Evolutionary conservation across 2,888 invertebrate species (phyloP).

Genomic region (Meta bourneti): DNA sequence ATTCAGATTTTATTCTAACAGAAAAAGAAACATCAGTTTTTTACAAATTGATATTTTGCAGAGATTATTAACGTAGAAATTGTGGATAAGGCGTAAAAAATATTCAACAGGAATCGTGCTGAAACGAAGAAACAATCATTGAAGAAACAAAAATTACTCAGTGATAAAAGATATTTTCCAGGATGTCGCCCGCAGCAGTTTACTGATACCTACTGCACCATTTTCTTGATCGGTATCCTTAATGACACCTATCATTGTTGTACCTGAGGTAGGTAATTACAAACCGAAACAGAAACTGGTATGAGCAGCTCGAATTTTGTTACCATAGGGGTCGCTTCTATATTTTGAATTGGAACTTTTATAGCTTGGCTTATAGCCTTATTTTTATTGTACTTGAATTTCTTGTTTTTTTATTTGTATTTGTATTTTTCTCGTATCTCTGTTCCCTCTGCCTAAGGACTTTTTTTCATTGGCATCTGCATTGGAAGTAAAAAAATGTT

Average conservation of each 20-base stretch:
- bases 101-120: neutral
- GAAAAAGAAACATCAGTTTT: neutral
- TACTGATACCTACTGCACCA: neutral
- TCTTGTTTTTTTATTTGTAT: no score
- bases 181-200: slow-evolving; percentile 9
- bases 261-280: slow-evolving; percentile 46
- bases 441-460: no score
- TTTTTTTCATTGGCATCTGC: no score
- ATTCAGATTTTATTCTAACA: neutral
- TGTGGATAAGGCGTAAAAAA: neutral
- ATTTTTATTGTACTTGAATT: no score
- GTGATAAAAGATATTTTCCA: neutral
- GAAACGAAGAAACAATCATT: neutral
- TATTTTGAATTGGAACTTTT: neutral
- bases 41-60: neutral
- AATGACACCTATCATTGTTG: slow-evolving; percentile 16
- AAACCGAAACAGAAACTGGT: slow-evolving; percentile 21
- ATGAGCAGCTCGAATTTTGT: slow-evolving; percentile 25
- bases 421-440: no score
- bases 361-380: neutral
- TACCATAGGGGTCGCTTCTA: slow-evolving; percentile 16
- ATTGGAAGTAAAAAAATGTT: no score
- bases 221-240: slow-evolving; percentile 14
- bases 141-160: neutral
- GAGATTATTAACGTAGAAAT: neutral